Evolutionary conservation across 92 coral and sea anemone genomes (phyloP).

Genomic region (Parazoanthus atlanticus): DNA sequence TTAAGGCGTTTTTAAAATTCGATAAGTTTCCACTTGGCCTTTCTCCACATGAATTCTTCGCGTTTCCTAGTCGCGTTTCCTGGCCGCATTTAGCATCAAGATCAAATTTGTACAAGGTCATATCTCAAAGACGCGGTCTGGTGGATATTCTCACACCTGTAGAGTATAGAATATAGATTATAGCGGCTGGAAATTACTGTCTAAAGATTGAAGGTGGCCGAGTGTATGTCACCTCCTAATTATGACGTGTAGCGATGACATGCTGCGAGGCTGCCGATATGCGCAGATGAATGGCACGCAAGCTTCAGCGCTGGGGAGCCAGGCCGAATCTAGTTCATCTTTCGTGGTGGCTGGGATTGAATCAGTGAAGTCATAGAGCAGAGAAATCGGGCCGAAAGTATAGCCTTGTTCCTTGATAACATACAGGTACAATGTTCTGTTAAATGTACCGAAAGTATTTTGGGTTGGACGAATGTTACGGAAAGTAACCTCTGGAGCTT

Average conservation of each 20-base stretch:
- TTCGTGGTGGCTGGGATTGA: slow-evolving; percentile 26
- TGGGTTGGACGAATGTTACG: background rate
- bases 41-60: background rate
- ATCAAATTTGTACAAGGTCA: background rate
- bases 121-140: background rate
- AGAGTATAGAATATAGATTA: background rate
- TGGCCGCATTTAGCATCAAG: too few relatives aligned
- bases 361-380: slow-evolving; percentile 13
- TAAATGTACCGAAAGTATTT: background rate
- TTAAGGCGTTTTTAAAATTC: slow-evolving; percentile 24
- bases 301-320: slow-evolving; percentile 38
- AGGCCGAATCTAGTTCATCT: slow-evolving; percentile 14
- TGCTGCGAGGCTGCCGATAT: background rate
- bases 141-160: background rate
- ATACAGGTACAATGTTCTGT: slow-evolving; percentile 22
- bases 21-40: slow-evolving; percentile 14
- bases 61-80: background rate
- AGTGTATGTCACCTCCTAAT: slow-evolving; percentile 19
- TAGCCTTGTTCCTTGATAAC: background rate
- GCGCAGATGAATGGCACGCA: slow-evolving; percentile 43
- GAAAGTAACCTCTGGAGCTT: slow-evolving; percentile 1
- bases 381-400: background rate
- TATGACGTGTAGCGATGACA: slow-evolving; percentile 42
- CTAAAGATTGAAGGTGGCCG: slow-evolving; percentile 7
- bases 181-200: background rate